Base-by-base conservation (phyloP, 2,113 vertebrate genomes). In the Campylomormyrus numenius region DNA sequence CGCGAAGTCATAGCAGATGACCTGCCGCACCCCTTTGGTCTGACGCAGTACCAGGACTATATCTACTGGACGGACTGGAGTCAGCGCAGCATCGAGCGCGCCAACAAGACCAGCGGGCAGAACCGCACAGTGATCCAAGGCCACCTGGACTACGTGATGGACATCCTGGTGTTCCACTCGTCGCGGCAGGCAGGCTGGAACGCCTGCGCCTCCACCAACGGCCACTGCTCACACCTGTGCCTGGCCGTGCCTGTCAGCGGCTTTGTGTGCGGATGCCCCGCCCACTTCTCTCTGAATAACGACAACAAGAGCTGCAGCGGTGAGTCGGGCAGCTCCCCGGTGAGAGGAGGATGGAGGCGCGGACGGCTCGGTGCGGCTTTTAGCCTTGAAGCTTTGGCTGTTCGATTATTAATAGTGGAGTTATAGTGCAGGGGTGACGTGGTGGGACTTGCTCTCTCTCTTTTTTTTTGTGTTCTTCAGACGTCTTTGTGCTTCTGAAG, bases 61-160 rank as follows among this genome's bases (percentile, higher is more conserved):
- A 99, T 99, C 94, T 99, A 99, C 93, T 99, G 98, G 98, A 99
- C 98, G 0, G 98, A 99, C 93, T 99, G 98, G 98, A 99, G 97
- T 94, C 98, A 98, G 89, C 98, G 98, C 92, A 99, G 98, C 96
- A 99, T 99, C 15, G 98, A 99, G 49, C 96, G 98, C 0, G 98
- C 98, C 95, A 98, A 99, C 95, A 99, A 99, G 95, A 98, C 97
- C 88, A 98, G 97, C 0, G 98, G 98, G 7, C 97, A 98, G 94
- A 99, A 99, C 96, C 95, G 98, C 88, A 99, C 98, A 1, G 92
- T 99, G 87, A 99, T 99, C 93, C 98, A 99, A 93, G 97, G 97
- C 8, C 98, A 99, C 93, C 93, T 99, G 94, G 98, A 99, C 93
- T 99, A 98, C 0, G 98, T 99, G 42, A 99, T 99, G 98, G 98